A percentile compares a stretch with the other conserved stretches of the same genome.
Evolutionary conservation across 2,888 invertebrate genomes (phyloP).

Genomic region (Conchocele bisecta): DNA sequence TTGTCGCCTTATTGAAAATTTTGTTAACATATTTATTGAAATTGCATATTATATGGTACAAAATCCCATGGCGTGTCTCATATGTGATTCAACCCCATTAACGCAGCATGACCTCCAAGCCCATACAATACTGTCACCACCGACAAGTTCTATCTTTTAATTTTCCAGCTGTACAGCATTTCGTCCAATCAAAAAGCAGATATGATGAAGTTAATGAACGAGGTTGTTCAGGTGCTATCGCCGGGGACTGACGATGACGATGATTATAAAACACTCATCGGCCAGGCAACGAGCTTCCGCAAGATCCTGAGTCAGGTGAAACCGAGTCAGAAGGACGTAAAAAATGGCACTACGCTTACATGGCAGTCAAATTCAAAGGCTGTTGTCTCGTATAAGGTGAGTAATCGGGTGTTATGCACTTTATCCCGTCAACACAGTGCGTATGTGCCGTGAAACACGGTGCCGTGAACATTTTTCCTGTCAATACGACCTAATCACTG

Average conservation of each 20-base stretch:
- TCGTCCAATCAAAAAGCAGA: constrained; percentile 73
- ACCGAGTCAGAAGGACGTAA: constrained; percentile 65
- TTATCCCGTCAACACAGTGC: too few relatives aligned
- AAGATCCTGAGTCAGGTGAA: constrained; percentile 74
- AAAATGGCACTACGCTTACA: constrained; percentile 65
- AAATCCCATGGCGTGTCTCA: too few relatives aligned
- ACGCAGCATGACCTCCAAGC: too few relatives aligned
- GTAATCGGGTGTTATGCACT: constrained; percentile 2
- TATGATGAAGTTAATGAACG: constrained; percentile 74
- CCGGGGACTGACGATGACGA: constrained; percentile 55
- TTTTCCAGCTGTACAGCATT: constrained; percentile 72
- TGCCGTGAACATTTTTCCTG: too few relatives aligned
- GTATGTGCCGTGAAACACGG: too few relatives aligned
- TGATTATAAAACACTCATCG: constrained; percentile 62
- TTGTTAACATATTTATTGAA: too few relatives aligned
- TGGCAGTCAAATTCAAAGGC: constrained; percentile 69
- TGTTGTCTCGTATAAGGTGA: constrained; percentile 64
- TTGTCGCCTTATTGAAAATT: too few relatives aligned
- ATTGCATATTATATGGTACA: too few relatives aligned
- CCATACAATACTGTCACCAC: too few relatives aligned
- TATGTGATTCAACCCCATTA: too few relatives aligned
- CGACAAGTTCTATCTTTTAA: too few relatives aligned
- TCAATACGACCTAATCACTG: too few relatives aligned
- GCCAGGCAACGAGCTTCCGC: constrained; percentile 70
- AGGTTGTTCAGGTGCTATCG: constrained; percentile 67